Percentiles rank a stretch among this genome's conserved stretches.
phyloP scores from a whole-genome alignment of 2,888 invertebrate species.

The Carpatolechia fugitivella region DNA sequence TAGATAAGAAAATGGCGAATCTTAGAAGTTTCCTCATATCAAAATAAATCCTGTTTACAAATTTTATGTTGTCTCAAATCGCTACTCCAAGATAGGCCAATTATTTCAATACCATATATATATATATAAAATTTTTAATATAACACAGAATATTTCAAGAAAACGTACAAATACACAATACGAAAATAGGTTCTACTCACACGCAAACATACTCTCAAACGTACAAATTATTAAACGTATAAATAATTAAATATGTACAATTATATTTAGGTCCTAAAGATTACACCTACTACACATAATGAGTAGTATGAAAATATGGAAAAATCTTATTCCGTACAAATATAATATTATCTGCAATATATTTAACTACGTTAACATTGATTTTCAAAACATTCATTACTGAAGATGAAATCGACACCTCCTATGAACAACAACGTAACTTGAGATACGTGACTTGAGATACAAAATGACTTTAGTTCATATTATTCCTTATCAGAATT shows the following conservation, averaged over 20 bases:
- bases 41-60: neutral
- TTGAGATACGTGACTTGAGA: too few relatives aligned
- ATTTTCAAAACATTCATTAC: conserved; percentile 6
- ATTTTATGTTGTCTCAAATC: neutral
- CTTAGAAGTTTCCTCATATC: too few relatives aligned
- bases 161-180: neutral
- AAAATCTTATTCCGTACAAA: conserved; percentile 25
- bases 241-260: conserved; percentile 28
- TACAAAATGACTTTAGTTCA: too few relatives aligned
- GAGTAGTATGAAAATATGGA: conserved; percentile 32
- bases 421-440: too few relatives aligned
- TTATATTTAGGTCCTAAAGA: conserved; percentile 16
- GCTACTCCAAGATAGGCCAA: neutral
- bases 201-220: conserved; percentile 24
- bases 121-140: neutral
- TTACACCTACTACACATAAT: conserved; percentile 20
- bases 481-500: too few relatives aligned
- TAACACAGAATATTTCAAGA: neutral
- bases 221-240: conserved; percentile 25
- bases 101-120: neutral
- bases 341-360: conserved; percentile 13
- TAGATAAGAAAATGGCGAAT: neutral
- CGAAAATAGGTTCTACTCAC: conserved; percentile 6
- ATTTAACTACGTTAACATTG: conserved; percentile 8
- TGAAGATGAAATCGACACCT: neutral